Evolutionary conservation across 2,113 vertebrate species (phyloP).

Genomic region (Dicaeum eximium): DNA sequence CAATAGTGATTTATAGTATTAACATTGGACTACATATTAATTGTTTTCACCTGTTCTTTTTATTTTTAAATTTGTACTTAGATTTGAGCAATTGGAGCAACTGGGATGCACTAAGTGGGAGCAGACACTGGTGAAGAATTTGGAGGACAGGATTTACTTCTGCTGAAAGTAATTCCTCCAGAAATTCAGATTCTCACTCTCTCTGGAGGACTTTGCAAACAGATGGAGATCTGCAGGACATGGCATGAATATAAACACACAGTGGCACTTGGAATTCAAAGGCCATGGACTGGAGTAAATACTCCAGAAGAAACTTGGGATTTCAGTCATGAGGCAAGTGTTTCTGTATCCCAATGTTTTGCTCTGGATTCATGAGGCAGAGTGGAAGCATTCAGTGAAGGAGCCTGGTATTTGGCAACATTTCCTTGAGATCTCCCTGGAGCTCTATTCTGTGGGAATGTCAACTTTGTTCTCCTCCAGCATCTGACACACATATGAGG

Average conservation of each 20-base stretch:
- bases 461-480: background rate
- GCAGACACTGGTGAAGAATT: background rate
- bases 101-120: background rate
- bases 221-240: background rate
- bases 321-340: background rate
- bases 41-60: background rate
- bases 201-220: background rate
- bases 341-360: background rate
- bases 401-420: background rate
- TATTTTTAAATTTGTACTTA: background rate
- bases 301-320: background rate
- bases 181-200: background rate
- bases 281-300: background rate
- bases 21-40: background rate
- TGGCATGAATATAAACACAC: background rate
- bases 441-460: background rate
- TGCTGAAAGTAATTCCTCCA: background rate
- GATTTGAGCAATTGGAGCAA: background rate
- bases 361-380: background rate
- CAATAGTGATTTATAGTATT: background rate
- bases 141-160: background rate
- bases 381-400: background rate
- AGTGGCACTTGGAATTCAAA: background rate
- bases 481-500: background rate
- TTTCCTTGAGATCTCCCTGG: background rate